These are phyloP conservation scores for Bujurquina vittata DNA, from an alignment of 2,113 vertebrate species.

Conservation along the genomic window DNA sequence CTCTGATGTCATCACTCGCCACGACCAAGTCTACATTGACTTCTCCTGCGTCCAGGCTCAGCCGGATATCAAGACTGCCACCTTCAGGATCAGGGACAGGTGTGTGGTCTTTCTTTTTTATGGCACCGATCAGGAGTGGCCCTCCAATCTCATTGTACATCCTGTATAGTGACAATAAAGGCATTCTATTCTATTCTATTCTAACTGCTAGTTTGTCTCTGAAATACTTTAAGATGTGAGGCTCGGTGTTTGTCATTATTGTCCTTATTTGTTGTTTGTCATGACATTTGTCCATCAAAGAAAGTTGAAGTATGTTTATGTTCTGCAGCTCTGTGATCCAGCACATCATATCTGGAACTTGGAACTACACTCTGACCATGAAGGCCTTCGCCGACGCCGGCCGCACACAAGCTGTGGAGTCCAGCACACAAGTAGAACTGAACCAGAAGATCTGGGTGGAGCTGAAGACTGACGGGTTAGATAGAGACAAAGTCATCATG, in stretches of 20 bases:
- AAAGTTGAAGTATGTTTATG: neutral
- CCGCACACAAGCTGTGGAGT: neutral
- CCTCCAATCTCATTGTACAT: no score
- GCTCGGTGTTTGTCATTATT: no score
- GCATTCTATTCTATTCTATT: no score
- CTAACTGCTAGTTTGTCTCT: no score
- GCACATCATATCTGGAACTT: constrained; percentile 3
- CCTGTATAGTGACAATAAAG: no score
- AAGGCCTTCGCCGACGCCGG: neutral
- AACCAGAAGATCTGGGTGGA: constrained; percentile 47
- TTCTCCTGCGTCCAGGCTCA: constrained; percentile 31
- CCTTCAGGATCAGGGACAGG: constrained; percentile 26
- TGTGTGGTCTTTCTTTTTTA: no score
- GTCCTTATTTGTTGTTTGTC: no score
- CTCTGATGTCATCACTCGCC: neutral
- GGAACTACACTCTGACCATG: constrained; percentile 43
- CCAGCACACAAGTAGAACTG: neutral
- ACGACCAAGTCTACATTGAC: neutral
- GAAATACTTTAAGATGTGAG: neutral
- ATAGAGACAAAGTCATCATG: neutral
- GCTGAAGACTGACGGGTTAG: constrained; percentile 9
- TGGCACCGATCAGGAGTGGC: no score
- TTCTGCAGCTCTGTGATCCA: constrained; percentile 21
- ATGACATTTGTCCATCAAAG: no score
- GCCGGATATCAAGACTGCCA: neutral